Conservation (phyloP, 2,888 invertebrate genomes). For the Biston stratarius region DNA sequence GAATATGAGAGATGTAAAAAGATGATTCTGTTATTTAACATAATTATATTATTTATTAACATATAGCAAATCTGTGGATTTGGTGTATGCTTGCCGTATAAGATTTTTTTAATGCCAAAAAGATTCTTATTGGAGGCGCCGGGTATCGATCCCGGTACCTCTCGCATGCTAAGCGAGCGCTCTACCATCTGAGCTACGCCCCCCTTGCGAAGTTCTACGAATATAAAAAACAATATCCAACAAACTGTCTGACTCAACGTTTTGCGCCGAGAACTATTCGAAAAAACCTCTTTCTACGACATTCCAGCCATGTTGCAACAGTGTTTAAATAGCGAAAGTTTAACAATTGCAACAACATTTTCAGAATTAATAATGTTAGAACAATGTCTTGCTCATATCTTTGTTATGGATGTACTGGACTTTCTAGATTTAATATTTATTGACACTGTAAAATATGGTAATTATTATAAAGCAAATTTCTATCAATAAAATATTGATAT, state of each 20-base stretch:
- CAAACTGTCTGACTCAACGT: background rate
- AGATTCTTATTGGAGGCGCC: slow-evolving; percentile 74
- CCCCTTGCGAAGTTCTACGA: slow-evolving; percentile 48
- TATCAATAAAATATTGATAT: too few relatives aligned
- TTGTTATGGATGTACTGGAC: background rate
- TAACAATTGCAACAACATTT: background rate
- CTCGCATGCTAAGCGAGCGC: slow-evolving; percentile 84
- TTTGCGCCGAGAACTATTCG: background rate
- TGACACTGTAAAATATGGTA: too few relatives aligned
- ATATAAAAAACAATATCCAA: background rate
- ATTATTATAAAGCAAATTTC: background rate
- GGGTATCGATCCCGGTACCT: slow-evolving; percentile 87
- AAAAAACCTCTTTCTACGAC: background rate
- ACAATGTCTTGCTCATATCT: background rate
- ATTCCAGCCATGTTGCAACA: too few relatives aligned
- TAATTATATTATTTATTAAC: too few relatives aligned
- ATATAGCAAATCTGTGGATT: too few relatives aligned
- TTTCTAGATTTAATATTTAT: background rate
- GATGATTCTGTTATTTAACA: too few relatives aligned
- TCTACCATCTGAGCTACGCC: slow-evolving; percentile 82
- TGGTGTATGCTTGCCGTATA: too few relatives aligned
- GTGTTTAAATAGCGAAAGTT: too few relatives aligned
- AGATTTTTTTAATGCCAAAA: background rate
- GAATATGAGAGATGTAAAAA: too few relatives aligned
- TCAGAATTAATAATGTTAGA: background rate